Percentiles rank a stretch among this genome's conserved stretches.
phyloP scores from a whole-genome alignment of 1,140 invertebrate species.

The Sminthurinus signatus region DNA sequence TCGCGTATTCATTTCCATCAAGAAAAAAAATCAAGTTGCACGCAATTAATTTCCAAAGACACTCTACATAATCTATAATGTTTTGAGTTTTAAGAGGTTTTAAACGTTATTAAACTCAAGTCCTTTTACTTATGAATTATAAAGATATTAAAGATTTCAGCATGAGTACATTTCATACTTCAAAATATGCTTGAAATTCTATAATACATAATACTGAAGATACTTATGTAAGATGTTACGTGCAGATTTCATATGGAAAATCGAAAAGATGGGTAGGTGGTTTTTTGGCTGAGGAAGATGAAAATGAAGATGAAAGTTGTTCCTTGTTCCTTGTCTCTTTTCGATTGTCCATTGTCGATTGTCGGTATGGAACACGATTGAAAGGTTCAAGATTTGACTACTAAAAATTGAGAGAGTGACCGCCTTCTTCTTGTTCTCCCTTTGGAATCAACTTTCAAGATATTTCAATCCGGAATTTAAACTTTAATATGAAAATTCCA shows the following conservation, averaged over 20 bases:
- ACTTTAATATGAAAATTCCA: no score
- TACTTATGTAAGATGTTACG: no score
- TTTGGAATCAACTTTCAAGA: not conserved
- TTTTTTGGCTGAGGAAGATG: not conserved
- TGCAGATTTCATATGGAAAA: not conserved
- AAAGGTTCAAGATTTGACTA: not conserved
- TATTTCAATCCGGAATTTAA: not conserved
- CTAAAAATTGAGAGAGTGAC: not conserved
- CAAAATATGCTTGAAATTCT: not conserved
- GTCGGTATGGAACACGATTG: not conserved
- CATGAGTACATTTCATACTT: not conserved
- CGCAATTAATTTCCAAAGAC: no score
- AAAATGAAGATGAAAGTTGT: not conserved
- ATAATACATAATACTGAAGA: no score
- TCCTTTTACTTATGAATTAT: no score
- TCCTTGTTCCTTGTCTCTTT: not conserved
- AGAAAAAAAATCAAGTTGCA: no score
- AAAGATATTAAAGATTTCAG: not conserved
- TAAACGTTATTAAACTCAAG: no score
- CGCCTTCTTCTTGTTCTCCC: constrained; percentile 2
- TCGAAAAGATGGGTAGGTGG: not conserved
- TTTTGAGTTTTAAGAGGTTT: no score
- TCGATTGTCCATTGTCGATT: not conserved
- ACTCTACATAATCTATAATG: no score
- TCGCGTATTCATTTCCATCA: no score